Percentiles rank a stretch among this genome's conserved stretches.
These are phyloP conservation scores for Cenopis cana DNA, from an alignment of 2,888 invertebrate genomes.

Conservation along the genomic window DNA sequence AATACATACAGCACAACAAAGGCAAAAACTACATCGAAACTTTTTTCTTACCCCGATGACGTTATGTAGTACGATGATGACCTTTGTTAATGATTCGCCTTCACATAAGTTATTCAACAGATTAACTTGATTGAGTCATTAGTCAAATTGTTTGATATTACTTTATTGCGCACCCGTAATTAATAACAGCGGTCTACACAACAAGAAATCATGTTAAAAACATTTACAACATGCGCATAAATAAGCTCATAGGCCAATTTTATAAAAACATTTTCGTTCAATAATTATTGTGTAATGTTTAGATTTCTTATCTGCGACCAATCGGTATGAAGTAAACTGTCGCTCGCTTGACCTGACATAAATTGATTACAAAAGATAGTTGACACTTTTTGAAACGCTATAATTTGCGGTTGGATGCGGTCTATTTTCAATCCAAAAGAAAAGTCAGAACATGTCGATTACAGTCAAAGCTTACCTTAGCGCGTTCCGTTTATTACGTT, in stretches of 20 bases:
- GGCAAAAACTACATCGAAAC: slow-evolving; percentile 24
- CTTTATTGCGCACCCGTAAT: slow-evolving; percentile 47
- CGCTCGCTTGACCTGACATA: slow-evolving; percentile 58
- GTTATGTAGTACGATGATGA: slow-evolving; percentile 38
- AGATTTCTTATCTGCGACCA: slow-evolving; percentile 60
- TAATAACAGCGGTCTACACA: slow-evolving; percentile 39
- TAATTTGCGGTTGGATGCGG: slow-evolving; percentile 56
- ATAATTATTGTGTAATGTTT: slow-evolving; percentile 58
- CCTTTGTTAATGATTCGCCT: slow-evolving; percentile 46
- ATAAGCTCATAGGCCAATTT: slow-evolving; percentile 34
- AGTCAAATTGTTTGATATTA: slow-evolving; percentile 48
- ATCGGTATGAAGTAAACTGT: slow-evolving; percentile 65
- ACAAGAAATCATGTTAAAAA: slow-evolving; percentile 32
- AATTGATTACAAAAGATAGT: slow-evolving; percentile 67
- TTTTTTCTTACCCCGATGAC: slow-evolving; percentile 44
- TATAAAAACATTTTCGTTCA: slow-evolving; percentile 49
- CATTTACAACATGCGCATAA: slow-evolving; percentile 30
- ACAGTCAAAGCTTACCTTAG: slow-evolving; percentile 2
- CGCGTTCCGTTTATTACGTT: neutral
- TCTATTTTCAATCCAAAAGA: slow-evolving; percentile 49
- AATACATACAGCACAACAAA: slow-evolving; percentile 13
- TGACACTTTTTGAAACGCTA: slow-evolving; percentile 55
- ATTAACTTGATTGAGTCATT: slow-evolving; percentile 53
- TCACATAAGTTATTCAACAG: slow-evolving; percentile 51
- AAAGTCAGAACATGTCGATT: slow-evolving; percentile 24